Percentiles rank a stretch among this genome's conserved stretches.
Evolutionary conservation across 2,797 vertebrate genomes (phyloP).

Genomic region (Chelon labrosus): DNA sequence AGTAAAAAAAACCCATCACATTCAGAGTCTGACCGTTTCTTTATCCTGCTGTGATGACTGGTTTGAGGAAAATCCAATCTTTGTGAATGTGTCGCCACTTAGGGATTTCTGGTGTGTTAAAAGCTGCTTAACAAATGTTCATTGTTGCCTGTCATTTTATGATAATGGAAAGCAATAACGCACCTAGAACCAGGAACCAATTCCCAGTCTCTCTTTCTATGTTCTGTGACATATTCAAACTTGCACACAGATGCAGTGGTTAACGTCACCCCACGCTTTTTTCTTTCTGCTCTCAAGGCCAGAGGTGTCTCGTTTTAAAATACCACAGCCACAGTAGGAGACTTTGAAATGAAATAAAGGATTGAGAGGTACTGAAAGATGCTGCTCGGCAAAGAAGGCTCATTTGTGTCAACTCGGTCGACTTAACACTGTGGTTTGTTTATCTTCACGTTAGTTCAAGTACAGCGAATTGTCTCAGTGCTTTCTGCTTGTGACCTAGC

Average conservation of each 20-base stretch:
- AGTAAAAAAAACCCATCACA: slow-evolving; percentile 9
- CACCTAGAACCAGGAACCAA: not conserved
- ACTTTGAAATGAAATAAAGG: slow-evolving; percentile 45
- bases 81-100: slow-evolving; percentile 5
- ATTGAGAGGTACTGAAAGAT: slow-evolving; percentile 22
- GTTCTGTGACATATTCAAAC: slow-evolving; percentile 1
- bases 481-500: slow-evolving; percentile 35
- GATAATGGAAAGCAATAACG: slow-evolving; percentile 30
- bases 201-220: slow-evolving; percentile 13
- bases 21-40: slow-evolving; percentile 5
- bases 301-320: slow-evolving; percentile 51
- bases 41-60: slow-evolving; percentile 14
- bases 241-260: not conserved
- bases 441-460: slow-evolving; percentile 62
- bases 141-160: slow-evolving; percentile 12
- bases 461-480: slow-evolving; percentile 20
- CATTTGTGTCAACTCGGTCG: slow-evolving; percentile 46
- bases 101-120: slow-evolving; percentile 24
- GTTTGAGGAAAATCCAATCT: slow-evolving; percentile 12
- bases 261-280: slow-evolving; percentile 11
- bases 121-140: slow-evolving; percentile 18
- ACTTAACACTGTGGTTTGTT: slow-evolving; percentile 48
- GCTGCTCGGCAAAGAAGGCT: slow-evolving; percentile 10
- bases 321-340: slow-evolving; percentile 27
- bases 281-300: slow-evolving; percentile 20